Base-by-base conservation (phyloP, 2,888 invertebrate genomes). In the Criorhina ranunculi region DNA sequence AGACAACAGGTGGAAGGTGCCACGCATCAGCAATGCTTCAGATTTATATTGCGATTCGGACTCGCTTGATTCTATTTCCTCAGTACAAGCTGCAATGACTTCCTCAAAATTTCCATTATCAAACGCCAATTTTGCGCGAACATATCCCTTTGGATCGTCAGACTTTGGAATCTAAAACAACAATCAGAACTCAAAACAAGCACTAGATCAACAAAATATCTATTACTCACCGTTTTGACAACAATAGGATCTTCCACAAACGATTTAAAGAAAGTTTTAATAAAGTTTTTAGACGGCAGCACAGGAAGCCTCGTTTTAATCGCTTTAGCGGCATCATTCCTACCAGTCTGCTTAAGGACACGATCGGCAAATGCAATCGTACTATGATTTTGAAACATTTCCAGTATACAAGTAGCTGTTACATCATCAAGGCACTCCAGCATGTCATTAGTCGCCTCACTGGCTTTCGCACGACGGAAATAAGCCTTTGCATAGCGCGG, bases 321-420 rank as follows among this genome's bases (percentile, higher is more conserved):
- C 5, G 95, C 95, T 90, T 96, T 95, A n/a, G 94, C 93, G 0
- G 96, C 96, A 89, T 96, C 96, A 86, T 93, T 92, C 86, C 93
- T 93, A 1, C 92, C 92, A 0, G 90, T 93, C 87, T 96, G 95
- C 91, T 97, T 98, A 8, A 99, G 93, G 67, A 98, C 95, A 67
- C 96, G 94, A 92, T 98, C 98, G 24, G 98, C 98, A 92, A 96
- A 95, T 77, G 95, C 92, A 24, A 98, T 93, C 19, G 96, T 95
- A 85, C 93, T 94, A 88, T 95, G 95, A 89, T 97, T 98, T 89
- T 95, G 94, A 92, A 98, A 99, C 88, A 94, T 94, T 92, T 98
- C 98, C 86, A 98, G 92, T 87, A 98, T 95, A 90, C 98, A 98
- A 15, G 97, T 96, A 29, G 98, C 96, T 0, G 98, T 98, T 0